Conservation (phyloP, 2,797 vertebrate genomes). For the Channallabes apus region DNA sequence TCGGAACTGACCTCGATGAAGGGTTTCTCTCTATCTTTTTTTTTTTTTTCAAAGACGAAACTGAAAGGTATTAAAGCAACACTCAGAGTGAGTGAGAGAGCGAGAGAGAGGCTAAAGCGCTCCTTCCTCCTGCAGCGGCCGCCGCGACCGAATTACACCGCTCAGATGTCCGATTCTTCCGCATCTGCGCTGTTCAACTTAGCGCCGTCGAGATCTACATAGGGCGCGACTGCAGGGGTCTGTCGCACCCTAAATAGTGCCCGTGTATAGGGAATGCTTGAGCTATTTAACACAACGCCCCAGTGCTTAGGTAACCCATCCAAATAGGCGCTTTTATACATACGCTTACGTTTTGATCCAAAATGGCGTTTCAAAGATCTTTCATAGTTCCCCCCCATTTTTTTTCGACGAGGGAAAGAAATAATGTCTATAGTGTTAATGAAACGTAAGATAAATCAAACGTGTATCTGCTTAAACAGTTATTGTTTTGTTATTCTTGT, state of each 20-base stretch:
- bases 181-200: conserved; percentile 43
- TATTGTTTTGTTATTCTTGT: neutral
- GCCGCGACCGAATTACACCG: conserved; percentile 78
- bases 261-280: neutral
- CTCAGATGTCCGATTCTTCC: no score
- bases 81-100: conserved; percentile 33
- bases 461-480: neutral
- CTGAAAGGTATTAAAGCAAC: conserved; percentile 70
- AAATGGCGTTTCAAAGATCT: conserved; percentile 60
- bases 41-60: conserved; percentile 65
- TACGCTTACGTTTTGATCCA: conserved; percentile 57
- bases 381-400: neutral
- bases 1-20: neutral
- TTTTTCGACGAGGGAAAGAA: conserved; percentile 9
- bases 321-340: conserved; percentile 6
- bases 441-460: neutral
- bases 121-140: conserved; percentile 82
- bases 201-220: neutral
- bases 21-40: neutral
- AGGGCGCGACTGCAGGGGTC: no score
- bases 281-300: conserved; percentile 42
- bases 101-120: conserved; percentile 58
- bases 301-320: conserved; percentile 40
- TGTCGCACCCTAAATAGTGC: neutral
- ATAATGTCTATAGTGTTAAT: neutral